Evolutionary conservation across 1,140 invertebrate species (phyloP).

Genomic region (Aphis craccivora): DNA sequence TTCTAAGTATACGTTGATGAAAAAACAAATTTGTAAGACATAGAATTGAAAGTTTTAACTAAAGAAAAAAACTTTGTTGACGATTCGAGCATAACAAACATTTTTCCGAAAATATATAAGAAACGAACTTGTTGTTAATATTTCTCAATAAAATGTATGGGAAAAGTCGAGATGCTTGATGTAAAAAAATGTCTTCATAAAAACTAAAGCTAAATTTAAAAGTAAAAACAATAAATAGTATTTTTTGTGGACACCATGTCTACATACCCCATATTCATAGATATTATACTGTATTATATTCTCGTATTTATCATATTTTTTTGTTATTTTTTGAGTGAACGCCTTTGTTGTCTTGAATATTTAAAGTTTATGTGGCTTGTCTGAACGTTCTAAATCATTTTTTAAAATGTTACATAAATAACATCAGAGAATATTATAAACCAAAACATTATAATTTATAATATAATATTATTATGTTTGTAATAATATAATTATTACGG

Average conservation of each 20-base stretch:
- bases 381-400: background rate
- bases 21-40: background rate
- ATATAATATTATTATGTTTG: background rate
- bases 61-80: background rate
- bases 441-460: background rate
- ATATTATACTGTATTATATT: background rate
- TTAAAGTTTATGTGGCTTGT: background rate
- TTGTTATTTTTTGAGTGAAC: background rate
- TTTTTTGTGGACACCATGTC: background rate
- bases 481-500: background rate
- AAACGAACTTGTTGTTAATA: conserved; percentile 17
- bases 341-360: background rate
- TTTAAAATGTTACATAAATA: background rate
- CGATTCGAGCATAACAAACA: background rate
- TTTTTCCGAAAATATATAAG: background rate
- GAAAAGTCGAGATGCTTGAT: background rate
- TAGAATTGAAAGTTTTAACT: background rate
- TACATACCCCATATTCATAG: background rate
- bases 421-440: background rate
- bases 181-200: conserved; percentile 16
- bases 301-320: background rate
- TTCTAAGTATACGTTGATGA: background rate
- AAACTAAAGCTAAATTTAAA: conserved; percentile 27
- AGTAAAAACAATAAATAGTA: conserved; percentile 16
- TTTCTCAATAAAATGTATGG: background rate